Evolutionary conservation across 2,113 vertebrate species (phyloP).

Genomic region (Engraulis encrasicolus): DNA sequence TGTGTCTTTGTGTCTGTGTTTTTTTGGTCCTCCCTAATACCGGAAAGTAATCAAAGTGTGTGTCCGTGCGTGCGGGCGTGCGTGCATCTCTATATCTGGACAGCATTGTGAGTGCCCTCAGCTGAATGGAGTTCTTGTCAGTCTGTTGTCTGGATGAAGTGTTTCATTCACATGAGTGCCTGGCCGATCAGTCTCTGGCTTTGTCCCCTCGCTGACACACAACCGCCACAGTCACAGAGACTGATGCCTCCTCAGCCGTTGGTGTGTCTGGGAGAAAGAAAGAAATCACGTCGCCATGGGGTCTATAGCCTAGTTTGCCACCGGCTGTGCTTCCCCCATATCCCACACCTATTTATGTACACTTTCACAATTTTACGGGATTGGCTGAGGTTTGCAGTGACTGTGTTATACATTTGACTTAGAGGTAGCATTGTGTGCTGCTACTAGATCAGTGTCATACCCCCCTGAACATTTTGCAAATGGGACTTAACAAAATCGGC

Average conservation of each 20-base stretch:
- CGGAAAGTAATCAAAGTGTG: too few species aligned
- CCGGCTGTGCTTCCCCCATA: background rate
- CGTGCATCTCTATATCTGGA: too few species aligned
- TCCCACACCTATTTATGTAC: background rate
- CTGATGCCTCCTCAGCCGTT: constrained; percentile 44
- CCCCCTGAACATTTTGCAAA: background rate
- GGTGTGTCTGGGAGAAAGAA: background rate
- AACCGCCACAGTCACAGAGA: constrained; percentile 36
- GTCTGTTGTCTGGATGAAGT: constrained; percentile 31
- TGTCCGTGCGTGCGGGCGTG: too few species aligned
- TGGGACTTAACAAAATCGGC: too few species aligned
- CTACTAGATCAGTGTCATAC: background rate
- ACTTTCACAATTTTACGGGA: background rate
- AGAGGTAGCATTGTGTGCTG: too few species aligned
- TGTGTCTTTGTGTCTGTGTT: too few species aligned
- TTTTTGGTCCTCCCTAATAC: too few species aligned
- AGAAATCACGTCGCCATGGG: background rate
- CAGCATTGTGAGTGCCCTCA: background rate
- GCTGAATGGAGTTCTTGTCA: background rate
- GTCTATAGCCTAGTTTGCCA: background rate
- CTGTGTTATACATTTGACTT: background rate
- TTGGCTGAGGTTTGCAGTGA: background rate
- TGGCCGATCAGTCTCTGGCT: constrained; percentile 11
- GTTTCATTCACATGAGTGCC: constrained; percentile 35
- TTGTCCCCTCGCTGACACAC: constrained; percentile 37